Conservation (phyloP, 2,888 invertebrate species). For the Rhagophthalmus giganteus region DNA sequence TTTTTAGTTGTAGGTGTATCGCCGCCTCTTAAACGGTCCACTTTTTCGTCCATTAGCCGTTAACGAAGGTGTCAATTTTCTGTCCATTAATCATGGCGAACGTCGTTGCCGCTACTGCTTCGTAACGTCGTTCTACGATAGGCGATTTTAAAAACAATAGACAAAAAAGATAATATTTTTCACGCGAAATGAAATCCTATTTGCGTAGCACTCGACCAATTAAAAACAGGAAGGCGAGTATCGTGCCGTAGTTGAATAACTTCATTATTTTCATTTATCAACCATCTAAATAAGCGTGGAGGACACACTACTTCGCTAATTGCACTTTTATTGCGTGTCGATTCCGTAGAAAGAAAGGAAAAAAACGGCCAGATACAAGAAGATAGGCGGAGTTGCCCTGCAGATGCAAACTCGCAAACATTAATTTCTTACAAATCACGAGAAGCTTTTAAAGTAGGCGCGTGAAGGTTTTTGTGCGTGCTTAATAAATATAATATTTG, state of each 20-base stretch:
- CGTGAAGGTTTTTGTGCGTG: background rate
- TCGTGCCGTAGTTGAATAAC: slow-evolving; percentile 51
- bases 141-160: slow-evolving; percentile 5
- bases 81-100: too few relatives aligned
- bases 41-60: too few relatives aligned
- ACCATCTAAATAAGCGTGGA: slow-evolving; percentile 54
- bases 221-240: slow-evolving; percentile 48
- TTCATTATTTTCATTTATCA: slow-evolving; percentile 53
- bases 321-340: slow-evolving; percentile 51
- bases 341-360: slow-evolving; percentile 21
- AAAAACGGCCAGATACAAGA: slow-evolving; percentile 24
- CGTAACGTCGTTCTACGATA: background rate
- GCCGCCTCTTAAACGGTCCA: too few relatives aligned
- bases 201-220: slow-evolving; percentile 39
- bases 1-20: too few relatives aligned
- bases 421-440: slow-evolving; percentile 16
- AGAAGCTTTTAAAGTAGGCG: slow-evolving; percentile 5
- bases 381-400: slow-evolving; percentile 19
- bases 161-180: slow-evolving; percentile 2
- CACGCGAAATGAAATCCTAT: slow-evolving; percentile 2
- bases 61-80: too few relatives aligned
- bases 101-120: too few relatives aligned
- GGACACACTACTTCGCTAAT: slow-evolving; percentile 53
- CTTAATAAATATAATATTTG: background rate
- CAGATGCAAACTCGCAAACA: slow-evolving; percentile 16